Evolutionary conservation across 2,797 vertebrate species (phyloP), one percentile per base, ranked within the genome.

Genomic region (Enteromius unitaeniatus): DNA sequence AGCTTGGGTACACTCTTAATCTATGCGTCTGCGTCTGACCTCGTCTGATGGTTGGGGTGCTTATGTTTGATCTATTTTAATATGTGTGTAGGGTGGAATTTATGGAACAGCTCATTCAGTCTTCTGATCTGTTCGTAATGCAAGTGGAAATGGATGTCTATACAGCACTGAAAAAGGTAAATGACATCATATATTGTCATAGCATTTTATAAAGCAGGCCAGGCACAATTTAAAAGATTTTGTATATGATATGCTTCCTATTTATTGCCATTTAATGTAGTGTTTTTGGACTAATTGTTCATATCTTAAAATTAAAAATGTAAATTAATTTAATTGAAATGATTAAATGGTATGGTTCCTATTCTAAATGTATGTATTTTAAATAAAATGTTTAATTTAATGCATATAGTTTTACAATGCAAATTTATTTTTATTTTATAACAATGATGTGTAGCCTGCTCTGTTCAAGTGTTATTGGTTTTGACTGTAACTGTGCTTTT

Each of bases 131-230:
- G 65, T 97, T 99, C 87, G 98, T 99, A 74, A 99, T 99, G 97
- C 98, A 99, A 93, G 98, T 99, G 86, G 98, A 99, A 88, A 99
- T 99, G 98, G 98, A 99, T 3, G 96, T 99, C 1, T 99, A 99
- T 85, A 99, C 97, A 0, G 96, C 97, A 88, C 95, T 99, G 86
- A 99, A 99, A 90, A 99, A 99, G 96, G 98, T 99, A 47, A 6
- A 2, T 17, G 7, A 17, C 11, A 8, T 1, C 19, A 10, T 45
- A 4, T 72, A 6, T 60, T 14, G 28, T 31, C 26, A 64, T 28
- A 15, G 14, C 2, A 3, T 64, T 64, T 64, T 49, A 8, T 67
- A 67, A 37, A 19, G 21, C 3, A 9, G 17, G 8, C 31, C 17
- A 9, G 17, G 17, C 31, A 8, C 28, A 31, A 17, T 34, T 6